Evolutionary conservation across 2,113 vertebrate species (phyloP).

Genomic region (Alexandromys fortis): DNA sequence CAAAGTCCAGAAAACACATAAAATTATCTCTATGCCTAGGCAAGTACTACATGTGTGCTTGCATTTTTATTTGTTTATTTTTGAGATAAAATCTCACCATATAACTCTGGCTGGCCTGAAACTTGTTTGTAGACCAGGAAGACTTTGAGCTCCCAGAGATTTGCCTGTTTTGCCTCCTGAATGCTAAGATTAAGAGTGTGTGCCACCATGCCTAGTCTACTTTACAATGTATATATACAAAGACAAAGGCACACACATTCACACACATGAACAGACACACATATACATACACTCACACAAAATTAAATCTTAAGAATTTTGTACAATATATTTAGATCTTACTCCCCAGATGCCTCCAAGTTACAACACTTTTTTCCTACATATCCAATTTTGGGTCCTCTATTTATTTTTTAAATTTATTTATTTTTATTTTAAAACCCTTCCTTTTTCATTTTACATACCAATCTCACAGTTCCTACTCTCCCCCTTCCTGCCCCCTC

Average conservation of each 20-base stretch:
- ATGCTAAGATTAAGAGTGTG: background rate
- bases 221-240: background rate
- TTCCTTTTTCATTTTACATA: too few species aligned
- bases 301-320: background rate
- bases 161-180: background rate
- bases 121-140: background rate
- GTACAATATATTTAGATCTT: background rate
- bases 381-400: background rate
- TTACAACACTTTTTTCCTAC: background rate
- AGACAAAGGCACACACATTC: background rate
- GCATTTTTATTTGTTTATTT: background rate
- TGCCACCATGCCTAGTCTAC: background rate
- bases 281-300: background rate
- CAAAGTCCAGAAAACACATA: background rate
- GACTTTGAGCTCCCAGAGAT: background rate
- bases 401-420: background rate
- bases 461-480: too few species aligned
- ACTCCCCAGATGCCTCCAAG: background rate
- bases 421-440: too few species aligned
- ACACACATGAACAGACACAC: background rate
- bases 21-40: background rate
- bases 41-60: background rate
- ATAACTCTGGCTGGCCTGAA: background rate
- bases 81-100: background rate
- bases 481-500: too few species aligned